These are phyloP conservation scores for Platyscapa corneri DNA, from an alignment of 1,140 invertebrate genomes.

Conservation along the genomic window DNA sequence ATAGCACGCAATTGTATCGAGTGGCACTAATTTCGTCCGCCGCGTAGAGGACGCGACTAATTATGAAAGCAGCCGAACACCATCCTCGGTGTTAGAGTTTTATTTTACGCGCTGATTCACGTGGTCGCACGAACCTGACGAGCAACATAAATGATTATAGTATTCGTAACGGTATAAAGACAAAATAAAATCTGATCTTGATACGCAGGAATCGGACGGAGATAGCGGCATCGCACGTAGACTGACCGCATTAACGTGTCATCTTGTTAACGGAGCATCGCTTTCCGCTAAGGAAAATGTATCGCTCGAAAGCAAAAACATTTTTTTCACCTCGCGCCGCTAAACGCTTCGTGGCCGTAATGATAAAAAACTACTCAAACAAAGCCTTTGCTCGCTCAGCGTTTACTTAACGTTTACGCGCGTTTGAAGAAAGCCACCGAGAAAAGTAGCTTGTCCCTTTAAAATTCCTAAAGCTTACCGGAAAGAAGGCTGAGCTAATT, in stretches of 20 bases:
- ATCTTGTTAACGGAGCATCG: neutral
- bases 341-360: neutral
- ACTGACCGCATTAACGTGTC: neutral
- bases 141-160: neutral
- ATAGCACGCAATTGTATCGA: too few species aligned
- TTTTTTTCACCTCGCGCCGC: neutral
- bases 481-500: neutral
- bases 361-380: neutral
- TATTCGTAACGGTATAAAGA: neutral
- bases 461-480: neutral
- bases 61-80: neutral
- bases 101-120: neutral
- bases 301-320: neutral
- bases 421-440: neutral
- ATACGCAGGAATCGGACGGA: neutral
- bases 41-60: neutral
- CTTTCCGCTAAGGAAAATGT: neutral
- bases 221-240: neutral
- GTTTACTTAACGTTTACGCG: neutral
- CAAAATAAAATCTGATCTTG: conserved; percentile 21
- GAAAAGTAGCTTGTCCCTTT: neutral
- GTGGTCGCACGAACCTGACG: neutral
- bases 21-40: too few species aligned
- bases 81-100: neutral
- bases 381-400: neutral